A percentile compares a stretch with the other conserved stretches of the same genome.
phyloP scores from a whole-genome alignment of 2,888 invertebrate genomes.

The Bimastos eiseni region DNA sequence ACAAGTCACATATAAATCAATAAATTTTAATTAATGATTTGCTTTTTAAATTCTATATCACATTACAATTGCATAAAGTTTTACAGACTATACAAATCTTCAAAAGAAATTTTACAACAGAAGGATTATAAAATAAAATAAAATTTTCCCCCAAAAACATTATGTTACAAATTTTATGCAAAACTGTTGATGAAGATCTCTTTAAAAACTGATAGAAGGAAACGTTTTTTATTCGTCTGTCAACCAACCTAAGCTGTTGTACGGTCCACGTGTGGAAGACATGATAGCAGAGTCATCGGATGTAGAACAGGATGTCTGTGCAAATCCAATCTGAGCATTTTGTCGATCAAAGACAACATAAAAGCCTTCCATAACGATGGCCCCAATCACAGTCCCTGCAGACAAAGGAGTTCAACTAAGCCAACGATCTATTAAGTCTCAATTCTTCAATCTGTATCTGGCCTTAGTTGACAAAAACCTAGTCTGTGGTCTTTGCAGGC shows the following conservation, averaged over 20 bases:
- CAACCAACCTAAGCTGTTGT: background rate
- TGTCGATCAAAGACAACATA: constrained; percentile 62
- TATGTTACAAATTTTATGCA: background rate
- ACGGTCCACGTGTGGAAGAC: background rate
- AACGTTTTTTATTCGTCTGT: background rate
- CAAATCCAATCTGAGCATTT: constrained; percentile 58
- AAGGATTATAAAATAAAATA: background rate
- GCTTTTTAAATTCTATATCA: too few species aligned
- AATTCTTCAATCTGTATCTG: background rate
- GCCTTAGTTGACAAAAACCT: background rate
- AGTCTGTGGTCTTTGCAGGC: background rate
- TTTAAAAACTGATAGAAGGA: background rate
- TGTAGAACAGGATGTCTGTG: constrained; percentile 52
- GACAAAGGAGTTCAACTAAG: background rate
- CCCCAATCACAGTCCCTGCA: constrained; percentile 60
- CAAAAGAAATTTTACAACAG: background rate
- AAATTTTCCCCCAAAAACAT: background rate
- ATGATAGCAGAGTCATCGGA: background rate
- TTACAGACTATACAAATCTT: background rate
- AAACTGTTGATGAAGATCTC: background rate
- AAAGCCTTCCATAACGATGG: constrained; percentile 62
- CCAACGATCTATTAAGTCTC: background rate
- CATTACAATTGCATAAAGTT: background rate
- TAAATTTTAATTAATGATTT: too few species aligned
- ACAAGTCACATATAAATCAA: background rate